Percentiles rank a stretch among this genome's conserved stretches.
phyloP scores from a whole-genome alignment of 2,797 vertebrate genomes.

The Merluccius polli region DNA sequence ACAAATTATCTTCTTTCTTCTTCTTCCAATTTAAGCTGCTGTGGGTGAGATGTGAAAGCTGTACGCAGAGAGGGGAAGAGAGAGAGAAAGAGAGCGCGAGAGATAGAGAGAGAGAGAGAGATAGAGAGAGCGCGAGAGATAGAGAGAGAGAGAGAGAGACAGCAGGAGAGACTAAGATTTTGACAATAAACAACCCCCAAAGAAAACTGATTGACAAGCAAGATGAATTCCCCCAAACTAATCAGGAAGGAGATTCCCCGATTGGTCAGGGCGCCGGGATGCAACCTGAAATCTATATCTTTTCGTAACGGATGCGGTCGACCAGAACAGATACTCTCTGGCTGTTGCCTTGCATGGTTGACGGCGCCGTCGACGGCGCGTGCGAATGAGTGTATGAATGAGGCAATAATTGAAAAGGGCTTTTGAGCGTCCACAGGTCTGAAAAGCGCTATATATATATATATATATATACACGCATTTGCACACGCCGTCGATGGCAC shows the following conservation, averaged over 20 bases:
- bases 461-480: too few relatives aligned
- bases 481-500: background rate
- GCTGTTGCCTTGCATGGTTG: background rate
- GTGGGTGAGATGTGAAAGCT: background rate
- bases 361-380: background rate
- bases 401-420: background rate
- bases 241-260: background rate
- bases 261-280: background rate
- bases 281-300: background rate
- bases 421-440: background rate
- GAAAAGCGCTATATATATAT: background rate
- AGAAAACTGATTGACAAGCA: background rate
- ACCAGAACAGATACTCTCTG: background rate
- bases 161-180: too few relatives aligned
- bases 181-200: background rate
- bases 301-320: background rate
- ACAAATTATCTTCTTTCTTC: background rate
- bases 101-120: too few relatives aligned
- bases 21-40: background rate
- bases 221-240: background rate
- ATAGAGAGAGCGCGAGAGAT: too few relatives aligned
- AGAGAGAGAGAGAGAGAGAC: too few relatives aligned
- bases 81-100: too few relatives aligned
- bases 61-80: background rate
- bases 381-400: background rate